Base-by-base conservation (phyloP, 2,113 vertebrate species). In the Agapornis roseicollis region DNA sequence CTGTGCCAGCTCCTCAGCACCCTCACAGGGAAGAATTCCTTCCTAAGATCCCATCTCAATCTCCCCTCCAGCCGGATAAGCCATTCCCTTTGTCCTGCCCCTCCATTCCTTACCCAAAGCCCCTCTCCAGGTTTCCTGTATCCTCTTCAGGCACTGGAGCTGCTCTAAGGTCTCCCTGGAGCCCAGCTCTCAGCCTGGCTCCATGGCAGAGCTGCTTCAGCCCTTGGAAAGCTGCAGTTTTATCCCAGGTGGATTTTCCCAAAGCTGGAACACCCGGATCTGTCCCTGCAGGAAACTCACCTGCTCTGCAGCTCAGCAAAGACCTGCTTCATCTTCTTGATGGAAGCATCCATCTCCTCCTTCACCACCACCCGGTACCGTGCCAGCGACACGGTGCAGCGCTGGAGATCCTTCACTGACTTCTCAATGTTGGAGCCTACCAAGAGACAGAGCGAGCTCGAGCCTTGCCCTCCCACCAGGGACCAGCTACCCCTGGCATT, bases 281-380 rank as follows among this genome's bases (percentile, higher is more conserved):
- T 3, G 9, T 27, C 39, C 22, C 70, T 39, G 2, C 8, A 7
- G n/a, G 65, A 47, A 52, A 95, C 95, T 96, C 96, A 99, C 99
- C 99, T 99, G 91, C 98, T 99, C 97, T 99, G 99, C 37, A 99
- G 98, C 37, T 99, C 99, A 11, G 99, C 98, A 97, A 99, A 99
- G 10, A 98, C 98, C 94, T 98, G 98, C 93, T 99, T 99, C 98
- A 99, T 99, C 93, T 97, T 99, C 96, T 99, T 99, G 97, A 99
- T 98, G n/a, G 99, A 99, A 6, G 98, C 97, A 85, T 99, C 99
- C 98, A 99, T 99, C 91, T 99, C 99, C 52, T 99, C 99, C 96
- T 99, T 99, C 78, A 99, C 98, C 93, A 99, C 98, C 39, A 99
- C 98, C 80, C 98, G 98, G 97, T 99, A 99, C n/a, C 99, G 98